A percentile compares a stretch with the other conserved stretches of the same genome.
These are phyloP conservation scores for Pempheris klunzingeri DNA, from an alignment of 2,797 vertebrate species.

Conservation along the genomic window DNA sequence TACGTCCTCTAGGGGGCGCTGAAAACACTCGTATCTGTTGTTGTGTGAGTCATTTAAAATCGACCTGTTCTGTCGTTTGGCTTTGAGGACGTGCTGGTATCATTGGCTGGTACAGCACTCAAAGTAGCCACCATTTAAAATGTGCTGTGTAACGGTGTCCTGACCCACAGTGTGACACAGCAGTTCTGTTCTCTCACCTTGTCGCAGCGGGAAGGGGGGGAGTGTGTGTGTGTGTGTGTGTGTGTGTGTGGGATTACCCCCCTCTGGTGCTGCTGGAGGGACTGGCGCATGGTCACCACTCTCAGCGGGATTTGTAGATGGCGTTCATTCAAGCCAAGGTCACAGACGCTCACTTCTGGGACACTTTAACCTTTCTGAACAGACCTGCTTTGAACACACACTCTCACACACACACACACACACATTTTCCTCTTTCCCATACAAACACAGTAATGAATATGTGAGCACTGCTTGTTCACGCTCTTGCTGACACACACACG, in stretches of 20 bases:
- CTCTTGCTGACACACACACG: constrained; percentile 10
- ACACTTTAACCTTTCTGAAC: constrained; percentile 37
- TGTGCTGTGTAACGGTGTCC: constrained; percentile 63
- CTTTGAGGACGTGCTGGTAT: too few relatives aligned
- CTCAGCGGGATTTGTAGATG: constrained; percentile 11
- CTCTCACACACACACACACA: constrained; percentile 8
- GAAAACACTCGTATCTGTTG: too few relatives aligned
- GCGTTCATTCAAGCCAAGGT: constrained; percentile 38
- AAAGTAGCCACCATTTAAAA: constrained; percentile 33
- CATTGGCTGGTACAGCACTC: constrained; percentile 15
- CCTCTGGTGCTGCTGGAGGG: not conserved
- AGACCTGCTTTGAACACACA: constrained; percentile 26
- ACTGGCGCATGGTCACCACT: constrained; percentile 1
- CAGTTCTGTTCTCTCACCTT: constrained; percentile 63
- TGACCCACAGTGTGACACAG: constrained; percentile 61
- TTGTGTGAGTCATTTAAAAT: too few relatives aligned
- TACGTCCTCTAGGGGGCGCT: too few relatives aligned
- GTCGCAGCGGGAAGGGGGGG: constrained; percentile 21
- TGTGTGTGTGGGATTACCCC: not conserved
- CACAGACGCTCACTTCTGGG: constrained; percentile 26
- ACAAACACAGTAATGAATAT: not conserved
- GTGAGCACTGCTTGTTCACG: constrained; percentile 8
- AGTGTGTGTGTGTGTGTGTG: constrained; percentile 24
- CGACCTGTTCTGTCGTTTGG: too few relatives aligned
- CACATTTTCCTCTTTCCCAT: not conserved